phyloP scores from a whole-genome alignment of 2,113 vertebrate species.

The Sinocyclocheilus anshuiensis region DNA sequence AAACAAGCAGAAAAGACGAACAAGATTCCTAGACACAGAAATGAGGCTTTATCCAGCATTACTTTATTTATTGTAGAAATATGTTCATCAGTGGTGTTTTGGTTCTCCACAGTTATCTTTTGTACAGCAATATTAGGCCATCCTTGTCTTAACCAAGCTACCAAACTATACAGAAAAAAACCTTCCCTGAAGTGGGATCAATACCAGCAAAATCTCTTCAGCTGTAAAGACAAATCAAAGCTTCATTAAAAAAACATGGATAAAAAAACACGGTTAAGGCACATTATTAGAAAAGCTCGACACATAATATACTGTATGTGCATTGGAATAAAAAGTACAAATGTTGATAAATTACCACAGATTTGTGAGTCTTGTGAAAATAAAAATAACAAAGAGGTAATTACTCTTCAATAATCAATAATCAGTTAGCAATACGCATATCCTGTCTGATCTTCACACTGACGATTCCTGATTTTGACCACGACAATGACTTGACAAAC shows the following conservation, averaged over 20 bases:
- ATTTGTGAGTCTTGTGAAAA: constrained; percentile 26
- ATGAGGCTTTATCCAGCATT: constrained; percentile 23
- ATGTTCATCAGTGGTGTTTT: constrained; percentile 37
- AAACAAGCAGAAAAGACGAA: not conserved
- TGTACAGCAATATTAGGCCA: constrained; percentile 29
- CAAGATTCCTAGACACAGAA: not conserved
- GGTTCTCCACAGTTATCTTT: constrained; percentile 32
- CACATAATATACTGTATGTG: constrained; percentile 38
- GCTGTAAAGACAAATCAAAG: constrained; percentile 7
- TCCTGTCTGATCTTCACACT: constrained; percentile 20
- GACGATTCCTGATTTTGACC: constrained; percentile 28
- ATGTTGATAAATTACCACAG: constrained; percentile 51
- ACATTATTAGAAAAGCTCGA: constrained; percentile 38
- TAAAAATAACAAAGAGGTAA: constrained; percentile 42
- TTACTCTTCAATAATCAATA: constrained; percentile 22
- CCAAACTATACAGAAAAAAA: constrained; percentile 26
- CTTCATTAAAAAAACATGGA: constrained; percentile 23
- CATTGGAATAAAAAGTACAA: constrained; percentile 25
- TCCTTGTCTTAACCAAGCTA: constrained; percentile 7
- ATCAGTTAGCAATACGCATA: not conserved
- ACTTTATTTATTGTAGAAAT: constrained; percentile 51
- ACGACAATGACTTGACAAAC: constrained; percentile 8
- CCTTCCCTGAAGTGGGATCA: constrained; percentile 13
- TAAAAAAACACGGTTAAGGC: constrained; percentile 27
- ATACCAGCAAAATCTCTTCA: constrained; percentile 26